Base-by-base conservation (phyloP, 2,888 invertebrate species). In the Drosophila melanosoma region DNA sequence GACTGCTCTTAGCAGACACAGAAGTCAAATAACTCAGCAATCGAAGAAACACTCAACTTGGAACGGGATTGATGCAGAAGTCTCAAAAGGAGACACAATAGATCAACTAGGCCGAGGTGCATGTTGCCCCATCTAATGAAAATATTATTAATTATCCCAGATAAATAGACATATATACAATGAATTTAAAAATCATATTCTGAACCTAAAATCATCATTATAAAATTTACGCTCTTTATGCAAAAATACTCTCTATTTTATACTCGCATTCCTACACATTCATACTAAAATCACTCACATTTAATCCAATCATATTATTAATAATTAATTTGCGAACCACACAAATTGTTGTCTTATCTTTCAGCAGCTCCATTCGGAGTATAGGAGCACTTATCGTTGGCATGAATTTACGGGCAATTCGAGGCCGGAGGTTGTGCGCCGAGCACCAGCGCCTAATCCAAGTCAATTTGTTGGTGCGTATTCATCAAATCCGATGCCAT, bases 321-420 rank as follows among this genome's bases (percentile, higher is more conserved):
- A 40, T 62, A 56, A 63, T 33, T 56, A 17, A 26, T 4, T 26
- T 38, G n/a, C 10, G 2, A 53, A 20, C 26, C 56, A 52, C 32
- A 56, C 40, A 58, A 40, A 32, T 56, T 53, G 68, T 53, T 32
- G 58, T 53, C 62, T 60, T 76, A 40, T 63, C 40, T 90, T 91
- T 77, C 93, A 94, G 82, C 95, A 98, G 97, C 96, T 97, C 95
- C 97, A 97, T 94, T 97, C 97, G 93, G 97, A 98, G 94, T 97
- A 98, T 94, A 95, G 97, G 95, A 97, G 97, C 95, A 97, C 97
- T 91, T 98, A 97, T 95, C 96, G 97, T 95, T 98, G 97, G 97
- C 97, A 98, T 95, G 97, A 97, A 94, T 96, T 96, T 95, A 97
- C 97, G 91, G 96, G 96, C 77, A 94, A 95, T 92, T 96, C 96